Evolutionary conservation across 2,113 vertebrate genomes (phyloP).

Genomic region (Tychaedon coryphoeus): DNA sequence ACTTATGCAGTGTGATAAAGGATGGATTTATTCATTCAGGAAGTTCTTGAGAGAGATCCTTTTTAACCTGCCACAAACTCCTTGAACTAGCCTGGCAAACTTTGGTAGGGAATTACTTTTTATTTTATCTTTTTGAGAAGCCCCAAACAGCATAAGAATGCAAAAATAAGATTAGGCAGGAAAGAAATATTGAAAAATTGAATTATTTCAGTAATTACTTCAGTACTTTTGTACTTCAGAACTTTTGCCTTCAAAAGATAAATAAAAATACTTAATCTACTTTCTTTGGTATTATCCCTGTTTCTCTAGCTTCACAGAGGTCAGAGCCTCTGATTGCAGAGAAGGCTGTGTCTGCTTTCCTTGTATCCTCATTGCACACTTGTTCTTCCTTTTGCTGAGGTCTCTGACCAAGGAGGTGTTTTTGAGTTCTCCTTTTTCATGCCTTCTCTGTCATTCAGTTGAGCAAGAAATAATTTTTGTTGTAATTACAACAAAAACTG

Average conservation of each 20-base stretch:
- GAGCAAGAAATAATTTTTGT: not conserved
- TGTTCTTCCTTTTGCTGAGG: not conserved
- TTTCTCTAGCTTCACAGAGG: not conserved
- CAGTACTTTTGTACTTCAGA: not conserved
- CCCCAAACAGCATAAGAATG: not conserved
- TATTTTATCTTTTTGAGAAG: not conserved
- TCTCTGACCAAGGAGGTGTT: not conserved
- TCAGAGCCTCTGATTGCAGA: not conserved
- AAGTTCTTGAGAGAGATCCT: not conserved
- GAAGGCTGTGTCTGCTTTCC: not conserved
- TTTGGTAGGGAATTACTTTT: not conserved
- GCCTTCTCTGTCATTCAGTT: not conserved
- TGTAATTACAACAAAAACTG: not conserved
- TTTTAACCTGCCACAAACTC: not conserved
- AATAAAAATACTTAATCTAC: not conserved
- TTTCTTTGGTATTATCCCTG: not conserved
- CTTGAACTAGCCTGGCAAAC: conserved; percentile 6
- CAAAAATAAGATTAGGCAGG: not conserved
- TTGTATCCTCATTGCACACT: not conserved
- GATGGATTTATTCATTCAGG: not conserved
- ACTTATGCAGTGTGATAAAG: not conserved
- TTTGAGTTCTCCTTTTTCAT: not conserved
- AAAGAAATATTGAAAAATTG: not conserved
- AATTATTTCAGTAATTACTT: not conserved
- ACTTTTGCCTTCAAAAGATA: not conserved